phyloP scores from a whole-genome alignment of 2,888 invertebrate genomes.

The Didymodactylos carnosus region DNA sequence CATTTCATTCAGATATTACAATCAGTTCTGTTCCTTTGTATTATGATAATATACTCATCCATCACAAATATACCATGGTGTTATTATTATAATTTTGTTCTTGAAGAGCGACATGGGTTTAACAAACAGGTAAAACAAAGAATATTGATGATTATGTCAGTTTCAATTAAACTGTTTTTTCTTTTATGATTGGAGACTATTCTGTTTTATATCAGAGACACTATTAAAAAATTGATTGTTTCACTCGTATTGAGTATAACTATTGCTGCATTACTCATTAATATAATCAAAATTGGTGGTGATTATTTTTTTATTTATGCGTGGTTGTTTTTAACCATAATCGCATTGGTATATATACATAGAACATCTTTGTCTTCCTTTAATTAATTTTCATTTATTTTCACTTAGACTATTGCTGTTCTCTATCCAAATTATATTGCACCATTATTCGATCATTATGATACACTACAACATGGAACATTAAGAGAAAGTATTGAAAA shows the following conservation, averaged over 20 bases:
- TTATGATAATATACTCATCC: constrained; percentile 4
- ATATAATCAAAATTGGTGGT: constrained; percentile 56
- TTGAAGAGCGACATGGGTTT: constrained; percentile 88
- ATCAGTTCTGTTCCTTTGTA: constrained; percentile 1
- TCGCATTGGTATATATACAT: constrained; percentile 43
- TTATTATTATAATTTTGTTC: constrained; percentile 66
- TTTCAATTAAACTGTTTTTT: not conserved
- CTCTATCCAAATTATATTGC: constrained; percentile 82
- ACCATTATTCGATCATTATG: constrained; percentile 89
- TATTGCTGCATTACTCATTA: constrained; percentile 48
- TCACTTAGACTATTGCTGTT: not conserved
- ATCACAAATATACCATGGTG: constrained; percentile 46
- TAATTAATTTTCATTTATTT: not conserved
- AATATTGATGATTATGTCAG: not conserved
- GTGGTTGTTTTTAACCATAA: constrained; percentile 69
- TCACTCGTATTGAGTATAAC: constrained; percentile 53
- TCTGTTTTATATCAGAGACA: constrained; percentile 73
- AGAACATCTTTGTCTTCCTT: not conserved
- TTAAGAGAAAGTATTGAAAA: constrained; percentile 65
- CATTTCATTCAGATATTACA: not conserved
- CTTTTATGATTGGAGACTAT: constrained; percentile 44
- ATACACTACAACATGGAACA: constrained; percentile 71
- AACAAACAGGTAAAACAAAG: constrained; percentile 59
- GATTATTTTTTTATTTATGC: constrained; percentile 83
- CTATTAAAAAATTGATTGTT: constrained; percentile 61